phyloP scores from a whole-genome alignment of 2,888 invertebrate species.

The Cepaea hortensis region DNA sequence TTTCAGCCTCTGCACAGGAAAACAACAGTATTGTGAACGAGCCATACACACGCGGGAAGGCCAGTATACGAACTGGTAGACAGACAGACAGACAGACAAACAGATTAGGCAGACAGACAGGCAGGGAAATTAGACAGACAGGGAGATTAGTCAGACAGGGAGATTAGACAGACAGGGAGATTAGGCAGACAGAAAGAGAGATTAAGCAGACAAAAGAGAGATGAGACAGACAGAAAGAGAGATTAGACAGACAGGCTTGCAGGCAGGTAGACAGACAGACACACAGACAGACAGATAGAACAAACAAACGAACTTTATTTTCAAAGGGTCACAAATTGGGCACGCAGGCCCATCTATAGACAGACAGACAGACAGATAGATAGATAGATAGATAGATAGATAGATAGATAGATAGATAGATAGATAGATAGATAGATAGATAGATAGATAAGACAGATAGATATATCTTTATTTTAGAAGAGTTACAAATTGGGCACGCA shows the following conservation, averaged over 20 bases:
- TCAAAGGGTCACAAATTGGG: no score
- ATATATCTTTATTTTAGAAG: no score
- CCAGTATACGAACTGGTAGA: neutral
- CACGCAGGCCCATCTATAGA: neutral
- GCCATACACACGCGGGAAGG: neutral
- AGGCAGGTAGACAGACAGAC: no score
- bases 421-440: neutral
- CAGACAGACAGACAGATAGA: constrained; percentile 7
- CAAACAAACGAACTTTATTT: no score
- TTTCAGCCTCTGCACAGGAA: neutral
- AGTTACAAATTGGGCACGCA: no score
- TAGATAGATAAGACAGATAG: neutral
- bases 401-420: constrained; percentile 18
- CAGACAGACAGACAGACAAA: neutral
- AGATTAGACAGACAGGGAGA: neutral
- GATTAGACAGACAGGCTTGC: no score
- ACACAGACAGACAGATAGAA: no score
- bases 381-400: neutral
- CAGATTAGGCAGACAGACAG: neutral
- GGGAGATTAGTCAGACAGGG: neutral
- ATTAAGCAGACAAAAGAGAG: neutral
- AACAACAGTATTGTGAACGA: neutral
- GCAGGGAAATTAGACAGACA: neutral
- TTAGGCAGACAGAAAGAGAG: neutral
- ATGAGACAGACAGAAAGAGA: neutral